phyloP scores from a whole-genome alignment of 2,888 invertebrate genomes.

The Oscheius sp. region DNA sequence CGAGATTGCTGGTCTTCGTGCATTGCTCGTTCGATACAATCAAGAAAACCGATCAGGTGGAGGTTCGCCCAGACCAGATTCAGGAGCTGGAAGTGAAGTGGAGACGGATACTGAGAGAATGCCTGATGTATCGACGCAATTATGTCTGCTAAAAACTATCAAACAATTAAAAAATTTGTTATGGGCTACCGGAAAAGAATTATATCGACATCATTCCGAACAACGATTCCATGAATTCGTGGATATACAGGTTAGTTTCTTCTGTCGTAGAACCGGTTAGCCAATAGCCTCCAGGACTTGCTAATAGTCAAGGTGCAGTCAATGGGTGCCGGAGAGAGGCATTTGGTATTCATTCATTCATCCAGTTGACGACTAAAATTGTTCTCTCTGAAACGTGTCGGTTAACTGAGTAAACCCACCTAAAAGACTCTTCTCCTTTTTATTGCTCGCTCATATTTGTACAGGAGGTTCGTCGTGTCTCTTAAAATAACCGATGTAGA shows the following conservation, averaged over 20 bases:
- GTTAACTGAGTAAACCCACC: slow-evolving; percentile 17
- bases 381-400: neutral
- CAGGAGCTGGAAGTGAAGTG: slow-evolving; percentile 54
- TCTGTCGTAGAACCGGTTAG: slow-evolving; percentile 10
- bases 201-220: neutral
- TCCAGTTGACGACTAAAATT: slow-evolving; percentile 20
- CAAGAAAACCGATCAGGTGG: slow-evolving; percentile 54
- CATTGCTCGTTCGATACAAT: slow-evolving; percentile 49
- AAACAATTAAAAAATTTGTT: slow-evolving; percentile 11
- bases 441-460: slow-evolving; percentile 23
- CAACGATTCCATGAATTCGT: neutral
- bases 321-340: slow-evolving; percentile 8
- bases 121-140: slow-evolving; percentile 4
- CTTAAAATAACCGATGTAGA: slow-evolving; percentile 15
- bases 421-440: slow-evolving; percentile 2
- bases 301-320: slow-evolving; percentile 19
- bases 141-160: slow-evolving; percentile 4
- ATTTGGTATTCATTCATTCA: slow-evolving; percentile 31
- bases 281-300: slow-evolving; percentile 14
- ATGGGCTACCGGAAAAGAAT: slow-evolving; percentile 15
- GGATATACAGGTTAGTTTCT: neutral
- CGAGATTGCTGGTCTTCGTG: slow-evolving; percentile 55
- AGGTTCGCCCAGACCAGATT: slow-evolving; percentile 56
- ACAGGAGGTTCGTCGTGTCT: neutral
- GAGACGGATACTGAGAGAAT: slow-evolving; percentile 22